Base-by-base conservation (phyloP, 2,888 invertebrate genomes). In the Drosophila mercatorum region DNA sequence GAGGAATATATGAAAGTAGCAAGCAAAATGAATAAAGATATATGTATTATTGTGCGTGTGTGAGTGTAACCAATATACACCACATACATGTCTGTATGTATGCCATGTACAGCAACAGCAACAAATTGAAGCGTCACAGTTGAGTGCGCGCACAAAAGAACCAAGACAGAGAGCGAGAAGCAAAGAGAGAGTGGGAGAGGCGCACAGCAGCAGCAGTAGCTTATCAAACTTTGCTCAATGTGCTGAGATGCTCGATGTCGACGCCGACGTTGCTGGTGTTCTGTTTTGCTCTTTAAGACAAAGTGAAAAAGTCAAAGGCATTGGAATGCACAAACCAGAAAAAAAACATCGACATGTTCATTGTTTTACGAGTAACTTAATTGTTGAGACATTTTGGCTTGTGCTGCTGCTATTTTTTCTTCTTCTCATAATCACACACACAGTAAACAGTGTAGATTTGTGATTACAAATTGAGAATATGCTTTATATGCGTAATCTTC, bases 101-200 rank as follows among this genome's bases (percentile, higher is more conserved):
- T 51, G 11, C 31, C 34, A 17, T 65, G 57, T 47, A 66, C 68
- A 87, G 61, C 73, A 75, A 62, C 68, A 86, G 61, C 73, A 75
- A 75, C 72, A 82, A 85, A 82, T 72, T 72, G 60, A 68, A 78
- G 76, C 89, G 87, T 89, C 88, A 87, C 88, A 80, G 75, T 80
- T 84, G 85, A 79, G 75, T 73, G 73, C 61, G 72, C 67, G 69
- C 61, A 67, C 58, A 64, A 47, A 22, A 76, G 59, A 61, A 49
- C 31, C 61, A 51, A 55, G 43, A 56, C 28, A 36, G 38, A 49
- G 44, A 49, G 44, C 44, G 38, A 49, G 41, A 65, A 53, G 59
- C 44, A 51, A 26, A 26, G 38, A 59, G 28, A 52, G 28, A 52
- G 43, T 46, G 44, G 41, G 38, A 60, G 55, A 66, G 43, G 47